Evolutionary conservation across 2,888 invertebrate species (phyloP).

Genomic region (Phyllotreta striolata): DNA sequence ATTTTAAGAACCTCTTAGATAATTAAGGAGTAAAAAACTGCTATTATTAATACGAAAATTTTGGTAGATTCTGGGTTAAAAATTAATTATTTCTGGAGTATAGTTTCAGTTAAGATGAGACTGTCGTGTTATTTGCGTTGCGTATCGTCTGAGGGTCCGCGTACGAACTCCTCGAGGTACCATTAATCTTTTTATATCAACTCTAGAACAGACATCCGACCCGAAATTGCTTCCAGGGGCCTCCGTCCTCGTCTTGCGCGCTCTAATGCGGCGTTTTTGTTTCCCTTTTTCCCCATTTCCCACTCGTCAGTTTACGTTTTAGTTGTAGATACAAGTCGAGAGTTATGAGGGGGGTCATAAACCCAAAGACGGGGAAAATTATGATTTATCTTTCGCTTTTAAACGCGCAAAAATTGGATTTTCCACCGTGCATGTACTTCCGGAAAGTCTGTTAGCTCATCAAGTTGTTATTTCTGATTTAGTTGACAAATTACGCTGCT

Average conservation of each 20-base stretch:
- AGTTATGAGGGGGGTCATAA: constrained; percentile 3
- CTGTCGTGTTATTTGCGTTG: constrained; percentile 8
- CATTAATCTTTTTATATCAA: constrained; percentile 41
- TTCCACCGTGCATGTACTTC: no score
- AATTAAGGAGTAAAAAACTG: no score
- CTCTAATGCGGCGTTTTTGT: not conserved
- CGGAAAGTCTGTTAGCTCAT: no score
- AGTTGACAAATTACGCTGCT: no score
- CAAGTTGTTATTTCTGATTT: no score
- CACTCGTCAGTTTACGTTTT: constrained; percentile 14
- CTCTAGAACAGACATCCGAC: constrained; percentile 30
- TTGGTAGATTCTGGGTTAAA: no score
- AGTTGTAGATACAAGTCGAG: constrained; percentile 12
- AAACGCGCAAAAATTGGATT: no score
- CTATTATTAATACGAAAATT: no score
- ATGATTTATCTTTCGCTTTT: constrained; percentile 5
- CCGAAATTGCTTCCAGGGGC: constrained; percentile 27
- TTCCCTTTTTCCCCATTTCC: constrained; percentile 2
- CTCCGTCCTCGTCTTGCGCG: constrained; percentile 7
- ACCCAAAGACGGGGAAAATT: constrained; percentile 4
- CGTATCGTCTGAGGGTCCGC: not conserved
- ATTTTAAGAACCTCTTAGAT: no score
- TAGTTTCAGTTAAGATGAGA: no score
- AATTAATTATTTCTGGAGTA: no score
- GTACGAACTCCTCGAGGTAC: constrained; percentile 30